These are phyloP conservation scores for Halcyon senegalensis DNA, from an alignment of 2,113 vertebrate species.

Conservation along the genomic window DNA sequence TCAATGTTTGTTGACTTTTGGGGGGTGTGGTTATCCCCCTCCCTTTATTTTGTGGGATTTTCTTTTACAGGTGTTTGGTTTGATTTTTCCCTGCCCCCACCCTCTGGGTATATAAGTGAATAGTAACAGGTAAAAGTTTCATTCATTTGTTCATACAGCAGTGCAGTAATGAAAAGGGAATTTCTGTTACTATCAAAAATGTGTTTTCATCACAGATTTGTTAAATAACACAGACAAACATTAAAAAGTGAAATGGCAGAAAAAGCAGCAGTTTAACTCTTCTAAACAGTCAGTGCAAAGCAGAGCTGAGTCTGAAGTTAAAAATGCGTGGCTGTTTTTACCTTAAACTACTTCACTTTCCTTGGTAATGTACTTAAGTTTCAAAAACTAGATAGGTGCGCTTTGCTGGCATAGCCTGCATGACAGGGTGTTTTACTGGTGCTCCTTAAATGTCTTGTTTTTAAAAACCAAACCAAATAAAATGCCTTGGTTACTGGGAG, in stretches of 20 bases:
- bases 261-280: neutral
- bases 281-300: neutral
- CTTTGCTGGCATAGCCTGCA: neutral
- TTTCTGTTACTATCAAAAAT: neutral
- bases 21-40: neutral
- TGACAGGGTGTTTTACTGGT: neutral
- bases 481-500: neutral
- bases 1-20: neutral
- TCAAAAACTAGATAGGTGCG: neutral
- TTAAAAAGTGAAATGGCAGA: neutral
- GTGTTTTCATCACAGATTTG: neutral
- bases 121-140: neutral
- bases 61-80: neutral
- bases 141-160: neutral
- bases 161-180: neutral
- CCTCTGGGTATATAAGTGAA: neutral
- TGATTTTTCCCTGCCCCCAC: no score
- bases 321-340: neutral
- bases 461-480: neutral
- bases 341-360: neutral
- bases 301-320: neutral
- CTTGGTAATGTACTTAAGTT: neutral
- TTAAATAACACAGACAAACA: neutral
- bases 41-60: neutral
- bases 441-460: neutral